Conservation (phyloP, 1,140 invertebrate genomes). For the Achroia grisella region DNA sequence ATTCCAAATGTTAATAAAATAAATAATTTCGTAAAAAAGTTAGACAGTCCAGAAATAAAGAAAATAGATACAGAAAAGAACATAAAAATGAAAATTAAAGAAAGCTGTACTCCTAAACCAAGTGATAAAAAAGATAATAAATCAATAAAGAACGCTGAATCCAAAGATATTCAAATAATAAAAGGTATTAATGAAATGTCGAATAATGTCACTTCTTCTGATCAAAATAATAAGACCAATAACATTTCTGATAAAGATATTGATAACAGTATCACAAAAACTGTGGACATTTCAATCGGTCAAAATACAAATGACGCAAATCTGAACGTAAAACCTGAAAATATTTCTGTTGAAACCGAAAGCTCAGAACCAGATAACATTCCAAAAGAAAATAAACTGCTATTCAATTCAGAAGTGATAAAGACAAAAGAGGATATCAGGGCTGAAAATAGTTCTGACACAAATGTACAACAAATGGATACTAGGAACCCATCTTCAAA, state of each 20-base stretch:
- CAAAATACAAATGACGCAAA: background rate
- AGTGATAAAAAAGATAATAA: too few relatives aligned
- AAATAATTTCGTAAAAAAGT: too few relatives aligned
- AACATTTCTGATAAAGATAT: background rate
- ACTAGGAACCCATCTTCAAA: conserved; percentile 8
- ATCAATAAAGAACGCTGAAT: too few relatives aligned
- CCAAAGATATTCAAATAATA: too few relatives aligned
- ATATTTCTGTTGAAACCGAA: conserved; percentile 13
- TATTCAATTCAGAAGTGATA: too few relatives aligned
- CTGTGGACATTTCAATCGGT: background rate
- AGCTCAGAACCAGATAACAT: conserved; percentile 24
- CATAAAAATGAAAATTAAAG: too few relatives aligned
- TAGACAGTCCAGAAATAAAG: too few relatives aligned
- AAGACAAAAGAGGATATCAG: background rate
- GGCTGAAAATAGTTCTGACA: background rate
- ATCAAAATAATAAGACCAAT: background rate
- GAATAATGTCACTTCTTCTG: too few relatives aligned
- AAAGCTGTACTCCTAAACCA: too few relatives aligned
- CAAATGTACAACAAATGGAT: conserved; percentile 4
- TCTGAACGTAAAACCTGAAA: conserved; percentile 7
- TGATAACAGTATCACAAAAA: background rate
- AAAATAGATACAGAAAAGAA: too few relatives aligned
- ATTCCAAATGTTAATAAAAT: too few relatives aligned
- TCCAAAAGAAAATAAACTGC: conserved; percentile 19
- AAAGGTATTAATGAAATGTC: too few relatives aligned